These are phyloP conservation scores for Oreochromis mossambicus DNA, from an alignment of 2,797 vertebrate species.

Conservation along the genomic window DNA sequence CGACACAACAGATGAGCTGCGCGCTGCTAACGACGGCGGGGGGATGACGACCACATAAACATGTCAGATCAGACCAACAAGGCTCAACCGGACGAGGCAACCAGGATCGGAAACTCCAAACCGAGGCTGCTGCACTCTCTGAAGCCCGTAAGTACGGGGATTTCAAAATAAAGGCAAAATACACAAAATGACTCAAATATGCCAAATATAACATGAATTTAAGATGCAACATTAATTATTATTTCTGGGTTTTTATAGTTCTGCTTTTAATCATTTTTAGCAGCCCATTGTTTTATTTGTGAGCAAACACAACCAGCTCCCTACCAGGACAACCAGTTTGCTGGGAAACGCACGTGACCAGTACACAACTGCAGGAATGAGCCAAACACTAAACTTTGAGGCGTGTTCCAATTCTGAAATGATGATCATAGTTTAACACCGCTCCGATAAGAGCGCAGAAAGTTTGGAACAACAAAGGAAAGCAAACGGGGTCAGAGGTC, in stretches of 20 bases:
- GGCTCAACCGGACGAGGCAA: neutral
- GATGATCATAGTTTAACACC: neutral
- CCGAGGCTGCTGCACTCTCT: neutral
- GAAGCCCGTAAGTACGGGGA: neutral
- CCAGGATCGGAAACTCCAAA: neutral
- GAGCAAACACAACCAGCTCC: neutral
- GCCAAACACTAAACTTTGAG: neutral
- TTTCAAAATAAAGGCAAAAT: neutral
- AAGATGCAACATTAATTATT: neutral
- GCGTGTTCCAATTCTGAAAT: neutral
- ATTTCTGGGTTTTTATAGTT: neutral
- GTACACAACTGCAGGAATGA: neutral
- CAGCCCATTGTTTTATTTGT: neutral
- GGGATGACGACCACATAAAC: neutral
- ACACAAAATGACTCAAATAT: neutral
- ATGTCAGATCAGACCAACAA: neutral
- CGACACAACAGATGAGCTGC: neutral
- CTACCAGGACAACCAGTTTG: neutral
- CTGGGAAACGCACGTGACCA: neutral
- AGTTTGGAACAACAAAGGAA: neutral
- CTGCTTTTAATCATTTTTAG: neutral
- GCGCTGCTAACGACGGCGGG: neutral
- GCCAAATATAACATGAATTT: neutral
- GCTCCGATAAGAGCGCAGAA: neutral
- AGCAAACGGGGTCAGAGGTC: neutral